Percentiles rank a stretch among this genome's conserved stretches.
Evolutionary conservation across 2,888 invertebrate species (phyloP).

Genomic region (Nomada hirtipes): DNA sequence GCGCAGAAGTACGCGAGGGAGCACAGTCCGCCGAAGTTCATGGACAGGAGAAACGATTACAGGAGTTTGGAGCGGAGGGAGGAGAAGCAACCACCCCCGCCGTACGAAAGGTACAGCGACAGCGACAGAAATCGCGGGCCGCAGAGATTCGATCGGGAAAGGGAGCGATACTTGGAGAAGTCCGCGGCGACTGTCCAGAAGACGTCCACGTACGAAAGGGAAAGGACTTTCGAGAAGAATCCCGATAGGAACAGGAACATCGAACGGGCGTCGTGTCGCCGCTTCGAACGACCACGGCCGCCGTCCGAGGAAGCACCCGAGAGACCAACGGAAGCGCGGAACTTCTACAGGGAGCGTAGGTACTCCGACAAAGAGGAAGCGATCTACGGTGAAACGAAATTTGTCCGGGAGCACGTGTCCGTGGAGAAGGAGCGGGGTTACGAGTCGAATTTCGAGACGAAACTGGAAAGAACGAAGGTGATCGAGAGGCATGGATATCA

Average conservation of each 20-base stretch:
- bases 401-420: conserved; percentile 60
- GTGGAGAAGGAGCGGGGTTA: conserved; percentile 82
- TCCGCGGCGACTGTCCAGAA: conserved; percentile 49
- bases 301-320: conserved; percentile 83
- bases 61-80: conserved; percentile 69
- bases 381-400: conserved; percentile 80
- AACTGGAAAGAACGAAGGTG: conserved; percentile 80
- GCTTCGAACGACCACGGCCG: conserved; percentile 81
- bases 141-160: conserved; percentile 62
- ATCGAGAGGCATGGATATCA: conserved; percentile 75
- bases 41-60: conserved; percentile 77
- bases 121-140: conserved; percentile 57
- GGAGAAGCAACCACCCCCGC: conserved; percentile 59
- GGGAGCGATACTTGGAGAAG: conserved; percentile 72
- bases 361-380: conserved; percentile 81
- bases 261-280: conserved; percentile 74
- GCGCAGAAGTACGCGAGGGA: conserved; percentile 83
- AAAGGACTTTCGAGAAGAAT: conserved; percentile 79
- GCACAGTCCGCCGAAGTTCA: conserved; percentile 82
- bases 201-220: conserved; percentile 74
- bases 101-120: conserved; percentile 73
- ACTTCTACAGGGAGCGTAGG: conserved; percentile 74
- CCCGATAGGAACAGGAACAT: conserved; percentile 73
- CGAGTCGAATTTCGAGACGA: conserved; percentile 83
- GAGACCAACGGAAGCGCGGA: conserved; percentile 71